Evolutionary conservation across 2,888 invertebrate species (phyloP), one percentile per base, ranked within the genome.

Genomic region (Heterodera filipjevi): DNA sequence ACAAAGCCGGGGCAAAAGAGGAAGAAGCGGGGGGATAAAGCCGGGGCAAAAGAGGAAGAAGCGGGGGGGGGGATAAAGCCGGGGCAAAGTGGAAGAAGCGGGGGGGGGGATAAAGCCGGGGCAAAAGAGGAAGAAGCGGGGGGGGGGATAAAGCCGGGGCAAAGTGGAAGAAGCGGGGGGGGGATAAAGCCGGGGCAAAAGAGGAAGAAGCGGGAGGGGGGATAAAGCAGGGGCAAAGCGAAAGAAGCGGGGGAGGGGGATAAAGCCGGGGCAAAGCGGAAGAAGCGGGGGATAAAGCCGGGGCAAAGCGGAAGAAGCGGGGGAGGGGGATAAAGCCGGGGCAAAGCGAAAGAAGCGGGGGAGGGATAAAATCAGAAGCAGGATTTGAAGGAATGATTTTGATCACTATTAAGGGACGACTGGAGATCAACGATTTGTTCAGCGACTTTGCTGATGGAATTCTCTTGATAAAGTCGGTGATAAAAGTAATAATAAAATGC

Each of bases 351-450:
- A 44, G 44, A 44, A 5, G 44, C 44, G 8, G 44, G 44, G 44
- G n/a, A 44, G 44, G 44, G 44, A 12, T 44, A 44, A 12, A 44
- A 12, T n/a, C n/a, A 44, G 44, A 44, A 5, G 44, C 44, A 5
- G 44, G 44, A n/a, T n/a, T n/a, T n/a, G 16, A 16, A 16, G 16
- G 16, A 14, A 64, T 19, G n/a, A 30, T 27, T 73, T 78, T 30
- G 14, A 46, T 77, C 33, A 75, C 39, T 90, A 90, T 77, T 91
- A 35, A 97, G 96, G 96, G 95, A 82, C 94, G 96, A 84, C 94
- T 98, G 94, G 96, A 98, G 91, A 96, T 99, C 90, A 94, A 95
- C 87, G 97, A 99, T 91, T 92, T 99, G 87, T 99, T 98, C 92
- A 93, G 92, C 87, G 98, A 99, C 92, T 92, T 99, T 88, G 95